A percentile compares a stretch with the other conserved stretches of the same genome.
phyloP scores from a whole-genome alignment of 2,888 invertebrate species.

The Noctua janthina region DNA sequence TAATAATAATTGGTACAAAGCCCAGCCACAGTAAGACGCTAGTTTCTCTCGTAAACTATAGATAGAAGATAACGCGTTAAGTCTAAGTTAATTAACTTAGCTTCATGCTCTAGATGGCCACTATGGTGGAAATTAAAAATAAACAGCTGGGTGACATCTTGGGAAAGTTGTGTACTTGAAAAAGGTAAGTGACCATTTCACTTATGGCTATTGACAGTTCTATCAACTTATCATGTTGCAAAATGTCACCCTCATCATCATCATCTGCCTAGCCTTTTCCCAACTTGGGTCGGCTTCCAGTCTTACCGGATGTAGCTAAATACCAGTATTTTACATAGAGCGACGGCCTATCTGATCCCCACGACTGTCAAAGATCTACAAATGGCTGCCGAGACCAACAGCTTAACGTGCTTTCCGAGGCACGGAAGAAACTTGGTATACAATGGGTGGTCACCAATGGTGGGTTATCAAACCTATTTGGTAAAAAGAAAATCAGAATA shows the following conservation, averaged over 20 bases:
- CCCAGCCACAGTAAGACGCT: background rate
- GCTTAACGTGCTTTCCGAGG: too few species aligned
- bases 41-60: conserved; percentile 45
- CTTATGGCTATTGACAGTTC: background rate
- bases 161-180: conserved; percentile 39
- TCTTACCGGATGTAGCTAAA: too few species aligned
- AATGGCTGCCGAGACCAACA: too few species aligned
- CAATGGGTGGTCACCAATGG: too few species aligned
- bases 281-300: too few species aligned
- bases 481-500: background rate
- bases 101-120: conserved; percentile 45
- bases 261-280: too few species aligned
- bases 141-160: conserved; percentile 18
- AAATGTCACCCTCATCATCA: too few species aligned
- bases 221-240: too few species aligned
- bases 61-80: conserved; percentile 40
- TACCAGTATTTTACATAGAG: too few species aligned
- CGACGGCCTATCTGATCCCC: too few species aligned
- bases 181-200: background rate
- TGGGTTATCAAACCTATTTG: background rate
- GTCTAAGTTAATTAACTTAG: conserved; percentile 46
- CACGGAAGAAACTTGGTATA: too few species aligned
- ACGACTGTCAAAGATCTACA: too few species aligned
- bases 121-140: conserved; percentile 44
- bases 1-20: conserved; percentile 15